A percentile compares a stretch with the other conserved stretches of the same genome.
These are phyloP conservation scores for Allophyes oxyacanthae DNA, from an alignment of 2,888 invertebrate species.

Conservation along the genomic window DNA sequence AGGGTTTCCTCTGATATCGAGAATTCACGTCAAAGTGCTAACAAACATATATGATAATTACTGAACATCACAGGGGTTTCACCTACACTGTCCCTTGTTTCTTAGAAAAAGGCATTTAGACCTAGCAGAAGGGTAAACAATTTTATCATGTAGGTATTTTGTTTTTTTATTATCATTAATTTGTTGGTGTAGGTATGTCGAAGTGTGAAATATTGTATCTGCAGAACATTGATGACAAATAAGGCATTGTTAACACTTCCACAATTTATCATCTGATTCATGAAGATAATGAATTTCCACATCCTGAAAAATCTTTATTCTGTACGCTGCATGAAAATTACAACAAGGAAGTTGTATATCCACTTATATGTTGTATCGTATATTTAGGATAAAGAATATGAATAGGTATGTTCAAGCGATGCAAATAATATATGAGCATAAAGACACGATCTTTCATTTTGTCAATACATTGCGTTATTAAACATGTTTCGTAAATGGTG, in stretches of 20 bases:
- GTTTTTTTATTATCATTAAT: conserved; percentile 63
- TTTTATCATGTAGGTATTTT: conserved; percentile 66
- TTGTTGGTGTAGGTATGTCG: conserved; percentile 53
- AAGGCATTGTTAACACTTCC: conserved; percentile 36
- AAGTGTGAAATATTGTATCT: conserved; percentile 51
- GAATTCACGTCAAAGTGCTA: not conserved
- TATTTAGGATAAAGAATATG: not conserved
- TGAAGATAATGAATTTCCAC: conserved; percentile 9
- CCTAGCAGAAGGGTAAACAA: conserved; percentile 48
- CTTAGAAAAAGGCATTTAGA: conserved; percentile 50
- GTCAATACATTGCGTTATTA: not conserved
- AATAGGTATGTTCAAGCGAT: no score
- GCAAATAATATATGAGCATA: no score
- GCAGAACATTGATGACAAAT: conserved; percentile 31
- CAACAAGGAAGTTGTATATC: conserved; percentile 7
- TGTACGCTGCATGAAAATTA: not conserved
- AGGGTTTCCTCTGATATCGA: not conserved
- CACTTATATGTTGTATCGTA: not conserved
- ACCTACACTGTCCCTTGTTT: conserved; percentile 36
- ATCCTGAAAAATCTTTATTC: conserved; percentile 4
- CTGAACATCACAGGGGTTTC: not conserved
- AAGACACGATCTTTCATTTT: not conserved
- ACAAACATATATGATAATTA: not conserved
- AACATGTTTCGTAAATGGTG: no score
- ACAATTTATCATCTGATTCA: conserved; percentile 6